Conservation (phyloP, 2,113 vertebrate species). For the Oreotrochilus melanogaster region DNA sequence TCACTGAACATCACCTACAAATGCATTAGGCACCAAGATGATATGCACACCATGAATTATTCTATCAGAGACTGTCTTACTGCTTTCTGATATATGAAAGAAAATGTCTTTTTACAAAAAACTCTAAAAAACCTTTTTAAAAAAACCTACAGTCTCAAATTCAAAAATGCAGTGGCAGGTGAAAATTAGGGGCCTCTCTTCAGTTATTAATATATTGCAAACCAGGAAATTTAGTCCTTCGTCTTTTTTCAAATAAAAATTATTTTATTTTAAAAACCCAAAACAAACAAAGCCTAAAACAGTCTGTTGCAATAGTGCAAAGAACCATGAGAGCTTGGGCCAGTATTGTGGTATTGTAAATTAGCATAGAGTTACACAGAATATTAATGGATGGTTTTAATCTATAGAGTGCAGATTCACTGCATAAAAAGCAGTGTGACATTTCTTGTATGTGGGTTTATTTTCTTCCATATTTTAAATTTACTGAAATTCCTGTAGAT, state of each 20-base stretch:
- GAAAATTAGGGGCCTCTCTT: background rate
- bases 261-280: background rate
- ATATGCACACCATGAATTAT: rapidly evolving
- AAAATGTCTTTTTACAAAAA: background rate
- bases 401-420: background rate
- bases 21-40: background rate
- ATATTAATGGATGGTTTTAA: conserved; percentile 33
- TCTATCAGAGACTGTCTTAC: background rate
- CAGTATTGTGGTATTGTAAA: background rate
- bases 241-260: background rate
- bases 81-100: background rate
- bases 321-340: background rate
- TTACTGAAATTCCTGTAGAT: conserved; percentile 5
- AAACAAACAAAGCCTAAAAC: background rate
- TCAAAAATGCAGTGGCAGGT: background rate
- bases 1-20: background rate
- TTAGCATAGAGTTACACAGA: background rate
- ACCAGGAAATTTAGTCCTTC: background rate
- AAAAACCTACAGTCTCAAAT: background rate
- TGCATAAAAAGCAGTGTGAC: background rate
- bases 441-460: background rate
- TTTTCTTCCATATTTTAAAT: conserved; percentile 22
- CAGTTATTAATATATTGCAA: background rate
- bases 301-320: background rate
- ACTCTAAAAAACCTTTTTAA: no score